Conservation (phyloP, 1,140 invertebrate genomes). For the Zaprionus africanus region DNA sequence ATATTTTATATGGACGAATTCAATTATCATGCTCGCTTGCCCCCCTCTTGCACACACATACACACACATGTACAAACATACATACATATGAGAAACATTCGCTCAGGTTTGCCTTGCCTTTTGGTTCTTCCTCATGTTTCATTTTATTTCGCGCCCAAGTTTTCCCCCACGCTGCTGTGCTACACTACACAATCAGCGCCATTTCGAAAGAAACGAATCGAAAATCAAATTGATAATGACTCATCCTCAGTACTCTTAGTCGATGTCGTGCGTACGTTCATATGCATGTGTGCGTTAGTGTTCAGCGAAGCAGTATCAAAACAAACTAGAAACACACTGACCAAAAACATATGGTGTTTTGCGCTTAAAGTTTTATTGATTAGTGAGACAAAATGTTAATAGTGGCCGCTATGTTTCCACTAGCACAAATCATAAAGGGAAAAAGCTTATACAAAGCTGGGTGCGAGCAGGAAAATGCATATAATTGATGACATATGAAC, state of each 20-base stretch:
- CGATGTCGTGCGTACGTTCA: conserved; percentile 11
- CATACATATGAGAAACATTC: conserved; percentile 26
- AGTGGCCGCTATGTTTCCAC: conserved; percentile 16
- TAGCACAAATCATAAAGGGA: conserved; percentile 4
- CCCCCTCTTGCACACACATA: conserved; percentile 8
- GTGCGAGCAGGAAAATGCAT: background rate
- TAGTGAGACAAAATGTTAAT: conserved; percentile 37
- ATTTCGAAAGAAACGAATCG: conserved; percentile 62
- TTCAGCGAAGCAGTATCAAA: conserved; percentile 24
- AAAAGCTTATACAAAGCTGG: background rate
- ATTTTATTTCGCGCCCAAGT: conserved; percentile 28
- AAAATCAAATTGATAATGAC: conserved; percentile 60
- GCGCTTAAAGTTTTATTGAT: conserved; percentile 3
- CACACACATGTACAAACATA: background rate
- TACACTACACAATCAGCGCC: conserved; percentile 53
- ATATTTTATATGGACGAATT: background rate
- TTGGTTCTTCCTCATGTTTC: conserved; percentile 37
- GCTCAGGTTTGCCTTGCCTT: conserved; percentile 13
- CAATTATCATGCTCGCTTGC: conserved; percentile 22
- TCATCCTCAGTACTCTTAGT: conserved; percentile 40
- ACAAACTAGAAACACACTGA: conserved; percentile 33
- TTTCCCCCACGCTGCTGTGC: conserved; percentile 23
- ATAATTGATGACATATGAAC: background rate
- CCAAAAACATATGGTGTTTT: conserved; percentile 18
- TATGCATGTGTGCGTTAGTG: conserved; percentile 9